phyloP scores from a whole-genome alignment of 2,888 invertebrate species.

The Mantis religiosa region DNA sequence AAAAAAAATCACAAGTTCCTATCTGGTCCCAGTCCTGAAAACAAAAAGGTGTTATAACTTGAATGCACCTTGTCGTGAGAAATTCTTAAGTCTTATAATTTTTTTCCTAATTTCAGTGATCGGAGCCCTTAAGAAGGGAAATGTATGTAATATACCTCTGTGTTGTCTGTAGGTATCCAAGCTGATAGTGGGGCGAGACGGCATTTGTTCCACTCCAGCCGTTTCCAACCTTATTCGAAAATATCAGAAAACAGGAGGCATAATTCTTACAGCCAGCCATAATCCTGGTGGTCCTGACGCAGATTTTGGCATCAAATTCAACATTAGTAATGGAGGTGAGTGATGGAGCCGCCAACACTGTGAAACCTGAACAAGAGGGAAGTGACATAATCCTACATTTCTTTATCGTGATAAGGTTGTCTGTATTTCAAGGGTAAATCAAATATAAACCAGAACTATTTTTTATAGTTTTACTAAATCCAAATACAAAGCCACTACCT shows the following conservation, averaged over 20 bases:
- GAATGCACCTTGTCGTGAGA: too few species aligned
- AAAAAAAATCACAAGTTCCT: too few species aligned
- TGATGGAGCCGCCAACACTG: too few species aligned
- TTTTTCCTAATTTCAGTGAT: too few species aligned
- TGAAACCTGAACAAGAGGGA: background rate
- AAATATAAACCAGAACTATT: too few species aligned
- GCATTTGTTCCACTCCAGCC: constrained; percentile 95
- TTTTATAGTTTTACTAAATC: too few species aligned
- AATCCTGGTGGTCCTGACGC: constrained; percentile 97
- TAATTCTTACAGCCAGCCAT: constrained; percentile 96
- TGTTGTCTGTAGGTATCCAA: constrained; percentile 61
- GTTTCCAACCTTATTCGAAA: constrained; percentile 92
- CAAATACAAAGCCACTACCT: too few species aligned
- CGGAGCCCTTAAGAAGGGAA: too few species aligned
- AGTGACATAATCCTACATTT: background rate
- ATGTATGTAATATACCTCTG: background rate
- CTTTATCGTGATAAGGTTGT: background rate
- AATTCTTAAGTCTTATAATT: too few species aligned
- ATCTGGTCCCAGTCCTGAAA: too few species aligned
- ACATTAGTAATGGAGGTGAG: constrained; percentile 87
- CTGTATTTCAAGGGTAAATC: background rate
- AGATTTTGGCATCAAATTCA: constrained; percentile 99
- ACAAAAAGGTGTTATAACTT: too few species aligned
- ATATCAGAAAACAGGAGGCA: constrained; percentile 82
- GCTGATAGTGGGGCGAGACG: constrained; percentile 87